Evolutionary conservation across 1,140 invertebrate species (phyloP), one percentile per base, ranked within the genome.

Genomic region (Drosophila saltans): DNA sequence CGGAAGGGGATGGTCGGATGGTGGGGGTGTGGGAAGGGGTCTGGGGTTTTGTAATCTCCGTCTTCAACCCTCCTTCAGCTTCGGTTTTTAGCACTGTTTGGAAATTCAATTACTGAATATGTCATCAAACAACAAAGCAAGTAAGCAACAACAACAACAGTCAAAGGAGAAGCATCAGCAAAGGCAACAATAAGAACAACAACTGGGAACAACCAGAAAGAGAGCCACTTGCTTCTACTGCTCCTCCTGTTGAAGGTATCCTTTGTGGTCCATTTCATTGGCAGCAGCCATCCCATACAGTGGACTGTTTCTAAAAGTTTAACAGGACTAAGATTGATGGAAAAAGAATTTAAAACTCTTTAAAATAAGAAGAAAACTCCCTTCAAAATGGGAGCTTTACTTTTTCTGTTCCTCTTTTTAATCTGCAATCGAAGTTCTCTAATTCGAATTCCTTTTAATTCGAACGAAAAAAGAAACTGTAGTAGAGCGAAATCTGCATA

Each of bases 101-200:
- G 64, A 81, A 86, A 88, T 89, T 88, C 83, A 88, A 88, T 88
- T 88, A 88, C 84, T 84, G 78, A 89, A 88, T 83, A 83, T 88
- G 83, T 88, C 83, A 88, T 88, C 83, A 89, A 83, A 88, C 80
- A 89, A 80, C 59, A 68, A 69, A 60, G 30, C 55, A 39, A 41
- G 61, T 16, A 16, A 16, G 16, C 16, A 16, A 16, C 16, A 16
- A 16, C 43, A 52, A 66, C 43, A 52, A n/a, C 24, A 55, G 59
- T 52, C 36, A 24, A 7, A 45, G 56, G 60, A 67, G 56, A 56
- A 67, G 26, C 52, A 41, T 36, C 63, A 65, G 8, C 43, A 36
- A 36, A 56, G 16, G 9, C 66, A 40, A 39, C 61, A 67, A 43
- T 70, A 78, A 69, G 57, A 62, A 36, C 28, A 24, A 52, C 76